A percentile compares a stretch with the other conserved stretches of the same genome.
phyloP scores from a whole-genome alignment of 1,140 invertebrate genomes.

The Harlomillsia oculata region DNA sequence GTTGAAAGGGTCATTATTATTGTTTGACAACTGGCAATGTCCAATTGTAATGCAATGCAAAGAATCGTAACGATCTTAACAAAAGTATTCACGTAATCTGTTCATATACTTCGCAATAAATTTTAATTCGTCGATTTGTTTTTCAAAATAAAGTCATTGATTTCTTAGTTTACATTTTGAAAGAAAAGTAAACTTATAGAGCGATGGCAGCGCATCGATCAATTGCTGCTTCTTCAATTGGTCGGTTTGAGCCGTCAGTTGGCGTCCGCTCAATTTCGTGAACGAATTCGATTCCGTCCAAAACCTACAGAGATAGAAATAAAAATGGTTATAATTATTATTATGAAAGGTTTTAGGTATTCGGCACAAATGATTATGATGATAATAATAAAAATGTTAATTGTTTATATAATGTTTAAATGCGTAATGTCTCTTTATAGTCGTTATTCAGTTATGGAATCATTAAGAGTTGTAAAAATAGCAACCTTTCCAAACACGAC shows the following conservation, averaged over 20 bases:
- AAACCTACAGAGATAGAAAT: not conserved
- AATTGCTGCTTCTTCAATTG: not conserved
- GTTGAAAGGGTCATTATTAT: too few relatives aligned
- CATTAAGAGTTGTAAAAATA: not conserved
- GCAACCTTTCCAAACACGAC: slow-evolving; percentile 86
- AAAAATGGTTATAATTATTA: not conserved
- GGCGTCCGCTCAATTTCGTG: slow-evolving; percentile 7
- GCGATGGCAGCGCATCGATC: slow-evolving; percentile 4
- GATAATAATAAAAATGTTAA: not conserved
- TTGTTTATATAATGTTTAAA: not conserved
- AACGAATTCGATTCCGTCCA: slow-evolving; percentile 11
- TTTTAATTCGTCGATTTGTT: too few relatives aligned
- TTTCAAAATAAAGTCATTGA: too few relatives aligned
- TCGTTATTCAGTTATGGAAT: too few relatives aligned
- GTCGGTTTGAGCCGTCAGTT: slow-evolving; percentile 1
- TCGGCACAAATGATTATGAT: not conserved
- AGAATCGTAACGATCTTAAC: too few relatives aligned
- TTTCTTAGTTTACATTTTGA: too few relatives aligned
- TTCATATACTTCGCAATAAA: too few relatives aligned
- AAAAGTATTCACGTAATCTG: too few relatives aligned
- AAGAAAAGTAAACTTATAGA: not conserved
- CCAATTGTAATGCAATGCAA: too few relatives aligned
- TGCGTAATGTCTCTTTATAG: not conserved
- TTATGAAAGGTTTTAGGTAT: not conserved
- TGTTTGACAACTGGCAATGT: too few relatives aligned